These are phyloP conservation scores for Sibirionetta formosa DNA, from an alignment of 2,797 vertebrate species.

Conservation along the genomic window DNA sequence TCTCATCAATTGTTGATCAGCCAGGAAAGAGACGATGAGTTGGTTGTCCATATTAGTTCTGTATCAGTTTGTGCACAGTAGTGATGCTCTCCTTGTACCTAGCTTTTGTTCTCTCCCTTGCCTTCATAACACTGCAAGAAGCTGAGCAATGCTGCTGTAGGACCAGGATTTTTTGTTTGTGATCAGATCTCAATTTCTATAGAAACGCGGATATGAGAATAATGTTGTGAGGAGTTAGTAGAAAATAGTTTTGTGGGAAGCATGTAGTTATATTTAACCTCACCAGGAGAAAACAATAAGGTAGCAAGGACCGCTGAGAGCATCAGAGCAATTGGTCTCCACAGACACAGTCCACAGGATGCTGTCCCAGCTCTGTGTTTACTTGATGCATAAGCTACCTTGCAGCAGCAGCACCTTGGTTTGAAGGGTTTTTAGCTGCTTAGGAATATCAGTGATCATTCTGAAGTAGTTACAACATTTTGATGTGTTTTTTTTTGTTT, in stretches of 20 bases:
- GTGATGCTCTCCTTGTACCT: background rate
- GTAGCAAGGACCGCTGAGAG: background rate
- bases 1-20: background rate
- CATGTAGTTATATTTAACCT: background rate
- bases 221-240: background rate
- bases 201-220: background rate
- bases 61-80: background rate
- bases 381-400: background rate
- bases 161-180: background rate
- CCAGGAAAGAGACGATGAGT: background rate
- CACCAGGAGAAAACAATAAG: background rate
- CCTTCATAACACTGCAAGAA: background rate
- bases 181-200: too few species aligned
- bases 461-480: background rate
- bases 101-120: background rate
- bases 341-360: rapidly evolving
- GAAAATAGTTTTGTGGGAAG: background rate
- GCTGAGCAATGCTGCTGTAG: background rate
- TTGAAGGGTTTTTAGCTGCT: background rate
- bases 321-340: background rate
- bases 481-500: background rate
- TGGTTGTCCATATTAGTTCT: background rate
- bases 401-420: background rate
- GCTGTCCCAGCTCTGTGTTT: background rate
- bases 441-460: background rate